Percentiles rank a stretch among this genome's conserved stretches.
phyloP scores from a whole-genome alignment of 2,113 vertebrate species.

The Cairina moschata region DNA sequence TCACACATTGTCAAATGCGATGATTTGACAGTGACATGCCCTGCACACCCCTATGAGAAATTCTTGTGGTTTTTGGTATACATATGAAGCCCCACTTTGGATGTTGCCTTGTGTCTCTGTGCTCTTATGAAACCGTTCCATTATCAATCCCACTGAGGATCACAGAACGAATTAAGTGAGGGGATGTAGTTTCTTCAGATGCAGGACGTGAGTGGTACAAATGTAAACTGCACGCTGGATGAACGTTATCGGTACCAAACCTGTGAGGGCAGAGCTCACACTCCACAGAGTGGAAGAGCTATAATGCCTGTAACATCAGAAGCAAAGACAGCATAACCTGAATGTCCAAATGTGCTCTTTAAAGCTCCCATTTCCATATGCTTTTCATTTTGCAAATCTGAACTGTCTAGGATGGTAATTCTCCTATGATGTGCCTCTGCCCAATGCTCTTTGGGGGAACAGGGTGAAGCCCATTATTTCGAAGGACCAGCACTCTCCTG shows the following conservation, averaged over 20 bases:
- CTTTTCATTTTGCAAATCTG: constrained; percentile 13
- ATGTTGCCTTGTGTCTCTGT: neutral
- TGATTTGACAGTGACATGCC: neutral
- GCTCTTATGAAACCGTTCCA: neutral
- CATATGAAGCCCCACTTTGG: neutral
- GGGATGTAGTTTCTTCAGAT: neutral
- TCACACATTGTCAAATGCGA: neutral
- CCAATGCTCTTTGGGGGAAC: neutral
- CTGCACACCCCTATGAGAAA: neutral
- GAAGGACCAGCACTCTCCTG: neutral
- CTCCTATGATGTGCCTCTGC: neutral
- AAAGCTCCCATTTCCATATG: constrained; percentile 27
- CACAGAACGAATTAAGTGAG: neutral
- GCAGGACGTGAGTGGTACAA: neutral
- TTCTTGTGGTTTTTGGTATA: neutral
- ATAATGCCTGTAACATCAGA: neutral
- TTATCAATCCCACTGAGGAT: neutral
- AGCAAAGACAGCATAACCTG: neutral
- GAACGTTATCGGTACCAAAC: neutral
- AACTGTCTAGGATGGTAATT: neutral
- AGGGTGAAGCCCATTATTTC: neutral
- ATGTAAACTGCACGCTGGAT: neutral
- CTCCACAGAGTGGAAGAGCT: accelerated
- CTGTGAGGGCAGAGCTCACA: neutral
- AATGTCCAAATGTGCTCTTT: neutral